Conservation (phyloP, 2,888 invertebrate genomes). For the Phaedon cochleariae region DNA sequence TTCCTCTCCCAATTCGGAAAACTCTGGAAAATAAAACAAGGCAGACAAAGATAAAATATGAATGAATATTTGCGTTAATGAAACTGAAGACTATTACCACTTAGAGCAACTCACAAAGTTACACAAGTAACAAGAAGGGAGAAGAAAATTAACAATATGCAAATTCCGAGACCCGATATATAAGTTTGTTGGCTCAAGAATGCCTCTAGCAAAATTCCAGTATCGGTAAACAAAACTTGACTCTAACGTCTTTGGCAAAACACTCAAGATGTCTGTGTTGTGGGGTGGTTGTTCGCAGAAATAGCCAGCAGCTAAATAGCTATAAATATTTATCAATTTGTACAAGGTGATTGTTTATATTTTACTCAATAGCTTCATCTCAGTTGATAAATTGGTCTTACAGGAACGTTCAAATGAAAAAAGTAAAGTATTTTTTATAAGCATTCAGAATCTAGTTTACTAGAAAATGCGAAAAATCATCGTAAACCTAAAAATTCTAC, state of each 20-base stretch:
- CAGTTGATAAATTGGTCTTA: no score
- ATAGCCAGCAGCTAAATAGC: background rate
- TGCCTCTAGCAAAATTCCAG: background rate
- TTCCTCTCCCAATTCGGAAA: no score
- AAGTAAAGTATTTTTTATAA: no score
- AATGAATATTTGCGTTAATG: no score
- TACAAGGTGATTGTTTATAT: background rate
- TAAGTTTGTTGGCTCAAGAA: background rate
- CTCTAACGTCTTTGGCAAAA: constrained; percentile 13
- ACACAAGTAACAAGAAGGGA: background rate
- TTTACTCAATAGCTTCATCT: no score
- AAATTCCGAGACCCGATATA: background rate
- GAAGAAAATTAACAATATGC: constrained; percentile 7
- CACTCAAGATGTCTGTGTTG: constrained; percentile 12
- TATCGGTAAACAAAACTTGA: constrained; percentile 9
- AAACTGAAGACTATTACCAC: background rate
- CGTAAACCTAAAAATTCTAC: no score
- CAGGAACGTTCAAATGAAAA: no score
- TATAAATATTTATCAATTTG: constrained; percentile 11
- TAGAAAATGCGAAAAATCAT: no score
- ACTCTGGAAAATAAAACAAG: no score
- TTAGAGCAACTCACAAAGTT: background rate
- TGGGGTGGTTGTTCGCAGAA: background rate
- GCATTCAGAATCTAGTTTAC: no score
- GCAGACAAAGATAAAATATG: no score